Percentiles rank a stretch among this genome's conserved stretches.
phyloP scores from a whole-genome alignment of 2,797 vertebrate species.

The Lacerta agilis region DNA sequence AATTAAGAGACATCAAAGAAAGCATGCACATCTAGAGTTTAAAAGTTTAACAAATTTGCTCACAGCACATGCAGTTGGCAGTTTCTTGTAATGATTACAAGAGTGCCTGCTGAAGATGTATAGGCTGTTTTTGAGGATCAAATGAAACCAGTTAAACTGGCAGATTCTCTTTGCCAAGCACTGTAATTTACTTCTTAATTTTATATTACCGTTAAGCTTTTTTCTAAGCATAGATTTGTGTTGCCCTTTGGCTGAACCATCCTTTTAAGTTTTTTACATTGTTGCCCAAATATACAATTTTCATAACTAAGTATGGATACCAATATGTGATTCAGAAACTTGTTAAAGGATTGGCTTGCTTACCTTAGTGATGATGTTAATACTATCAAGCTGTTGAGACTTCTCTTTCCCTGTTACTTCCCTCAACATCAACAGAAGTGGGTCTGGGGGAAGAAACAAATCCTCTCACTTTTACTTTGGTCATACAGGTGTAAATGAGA shows the following conservation, averaged over 20 bases:
- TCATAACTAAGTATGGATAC: constrained; percentile 16
- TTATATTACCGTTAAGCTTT: constrained; percentile 57
- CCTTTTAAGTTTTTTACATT: constrained; percentile 14
- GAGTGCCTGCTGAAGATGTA: not conserved
- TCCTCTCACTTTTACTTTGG: not conserved
- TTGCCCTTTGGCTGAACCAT: constrained; percentile 29
- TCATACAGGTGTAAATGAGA: not conserved
- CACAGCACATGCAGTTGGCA: constrained; percentile 1
- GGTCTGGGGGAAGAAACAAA: not conserved
- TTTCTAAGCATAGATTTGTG: constrained; percentile 16
- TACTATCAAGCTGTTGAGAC: not conserved
- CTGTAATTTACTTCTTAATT: constrained; percentile 60
- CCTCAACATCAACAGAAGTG: not conserved
- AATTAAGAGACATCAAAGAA: not conserved
- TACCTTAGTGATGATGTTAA: constrained; percentile 23
- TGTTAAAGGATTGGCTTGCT: constrained; percentile 39
- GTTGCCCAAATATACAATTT: fast-evolving
- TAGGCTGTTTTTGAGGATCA: not conserved
- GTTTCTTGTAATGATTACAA: constrained; percentile 6
- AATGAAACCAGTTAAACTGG: constrained; percentile 19
- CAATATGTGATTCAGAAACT: constrained; percentile 46
- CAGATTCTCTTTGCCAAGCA: constrained; percentile 8
- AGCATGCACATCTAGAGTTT: not conserved
- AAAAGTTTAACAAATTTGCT: not conserved
- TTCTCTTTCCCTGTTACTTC: not conserved